Evolutionary conservation across 2,888 invertebrate genomes (phyloP).

Genomic region (Spialia ferax): DNA sequence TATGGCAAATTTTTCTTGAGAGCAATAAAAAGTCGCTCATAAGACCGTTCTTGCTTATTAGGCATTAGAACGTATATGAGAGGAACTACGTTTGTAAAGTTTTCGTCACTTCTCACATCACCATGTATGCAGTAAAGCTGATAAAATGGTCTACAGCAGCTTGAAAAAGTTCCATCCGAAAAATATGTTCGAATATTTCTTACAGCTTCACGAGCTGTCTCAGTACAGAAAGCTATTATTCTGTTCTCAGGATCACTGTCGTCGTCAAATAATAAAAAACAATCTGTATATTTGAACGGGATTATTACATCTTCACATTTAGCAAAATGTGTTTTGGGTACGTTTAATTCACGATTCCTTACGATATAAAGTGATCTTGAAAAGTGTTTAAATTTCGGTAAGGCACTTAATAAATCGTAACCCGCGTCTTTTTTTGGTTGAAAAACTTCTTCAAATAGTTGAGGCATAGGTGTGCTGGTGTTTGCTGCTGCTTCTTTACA

Average conservation of each 20-base stretch:
- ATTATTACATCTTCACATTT: slow-evolving; percentile 4
- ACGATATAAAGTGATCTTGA: slow-evolving; percentile 4
- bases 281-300: slow-evolving; percentile 4
- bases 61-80: slow-evolving; percentile 4
- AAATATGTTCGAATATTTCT: slow-evolving; percentile 4
- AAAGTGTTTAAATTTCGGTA: slow-evolving; percentile 4
- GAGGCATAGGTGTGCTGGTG: slow-evolving; percentile 4
- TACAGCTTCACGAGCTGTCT: slow-evolving; percentile 4
- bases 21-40: slow-evolving; percentile 4
- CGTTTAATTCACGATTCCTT: slow-evolving; percentile 4
- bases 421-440: slow-evolving; percentile 4
- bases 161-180: slow-evolving; percentile 4
- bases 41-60: slow-evolving; percentile 4
- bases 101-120: slow-evolving; percentile 4
- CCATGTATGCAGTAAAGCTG: slow-evolving; percentile 4
- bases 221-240: slow-evolving; percentile 4
- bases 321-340: background rate
- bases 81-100: slow-evolving; percentile 4
- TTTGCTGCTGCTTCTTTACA: slow-evolving; percentile 4
- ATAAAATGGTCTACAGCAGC: slow-evolving; percentile 4
- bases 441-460: slow-evolving; percentile 4
- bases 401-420: slow-evolving; percentile 4
- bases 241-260: slow-evolving; percentile 4
- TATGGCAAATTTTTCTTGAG: slow-evolving; percentile 4
- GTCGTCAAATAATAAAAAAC: slow-evolving; percentile 4